Percentiles rank a stretch among this genome's conserved stretches.
Conservation (phyloP, 2,888 invertebrate genomes). For the Periphyllus acericola region DNA sequence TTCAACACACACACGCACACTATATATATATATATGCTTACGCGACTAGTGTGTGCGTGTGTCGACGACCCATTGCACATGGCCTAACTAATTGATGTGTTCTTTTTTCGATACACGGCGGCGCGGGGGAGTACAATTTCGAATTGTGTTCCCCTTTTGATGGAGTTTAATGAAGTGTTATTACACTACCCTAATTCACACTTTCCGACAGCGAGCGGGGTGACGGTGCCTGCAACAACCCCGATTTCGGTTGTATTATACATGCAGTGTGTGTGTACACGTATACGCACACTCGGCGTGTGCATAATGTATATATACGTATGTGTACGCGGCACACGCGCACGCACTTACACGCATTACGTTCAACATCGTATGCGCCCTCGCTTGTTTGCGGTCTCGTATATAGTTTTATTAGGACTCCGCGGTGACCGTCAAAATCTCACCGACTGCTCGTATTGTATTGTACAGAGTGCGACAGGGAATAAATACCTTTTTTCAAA, state of each 20-base stretch:
- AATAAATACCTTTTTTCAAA: no score
- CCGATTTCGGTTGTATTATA: slow-evolving; percentile 44
- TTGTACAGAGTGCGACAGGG: no score
- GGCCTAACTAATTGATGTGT: slow-evolving; percentile 60
- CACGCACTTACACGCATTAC: background rate
- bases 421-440: slow-evolving; percentile 17
- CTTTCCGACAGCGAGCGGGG: slow-evolving; percentile 41
- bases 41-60: background rate
- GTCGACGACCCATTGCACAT: slow-evolving; percentile 59
- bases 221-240: slow-evolving; percentile 32
- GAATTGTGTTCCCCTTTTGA: slow-evolving; percentile 61
- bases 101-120: slow-evolving; percentile 50
- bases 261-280: background rate
- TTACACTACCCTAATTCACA: slow-evolving; percentile 63
- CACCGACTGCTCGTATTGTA: slow-evolving; percentile 6
- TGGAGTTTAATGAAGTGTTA: slow-evolving; percentile 63
- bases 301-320: background rate
- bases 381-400: slow-evolving; percentile 40
- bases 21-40: background rate
- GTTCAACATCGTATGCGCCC: slow-evolving; percentile 4
- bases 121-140: slow-evolving; percentile 26
- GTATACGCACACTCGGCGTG: background rate
- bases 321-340: background rate
- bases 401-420: slow-evolving; percentile 12
- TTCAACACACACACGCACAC: background rate